Conservation (phyloP, 2,888 invertebrate species). For the Acronicta leporina region DNA sequence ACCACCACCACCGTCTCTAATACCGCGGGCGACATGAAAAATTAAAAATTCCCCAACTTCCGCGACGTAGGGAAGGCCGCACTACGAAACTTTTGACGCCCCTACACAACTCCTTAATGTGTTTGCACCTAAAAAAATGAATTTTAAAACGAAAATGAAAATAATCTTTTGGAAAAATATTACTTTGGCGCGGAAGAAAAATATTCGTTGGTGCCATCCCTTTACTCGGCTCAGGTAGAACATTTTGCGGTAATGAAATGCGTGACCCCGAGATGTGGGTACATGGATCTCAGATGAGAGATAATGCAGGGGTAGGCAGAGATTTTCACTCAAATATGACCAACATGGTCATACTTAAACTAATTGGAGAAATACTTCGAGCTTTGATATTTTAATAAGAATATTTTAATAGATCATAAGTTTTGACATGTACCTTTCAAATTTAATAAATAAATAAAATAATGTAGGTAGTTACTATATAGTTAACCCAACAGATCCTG, state of each 20-base stretch:
- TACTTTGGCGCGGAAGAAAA: not conserved
- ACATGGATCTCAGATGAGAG: not conserved
- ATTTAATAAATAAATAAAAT: no score
- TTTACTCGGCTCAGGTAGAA: not conserved
- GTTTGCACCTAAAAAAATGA: slow-evolving; percentile 27
- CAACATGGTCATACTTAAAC: not conserved
- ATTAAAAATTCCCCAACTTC: slow-evolving; percentile 47
- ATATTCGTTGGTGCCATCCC: not conserved
- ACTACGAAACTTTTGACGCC: slow-evolving; percentile 43
- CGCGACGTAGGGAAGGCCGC: slow-evolving; percentile 11
- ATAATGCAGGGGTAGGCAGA: not conserved
- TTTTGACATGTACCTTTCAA: no score
- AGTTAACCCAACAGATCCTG: no score
- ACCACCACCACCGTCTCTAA: slow-evolving; percentile 9
- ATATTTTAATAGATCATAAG: no score
- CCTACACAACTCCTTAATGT: slow-evolving; percentile 42
- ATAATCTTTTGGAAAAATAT: slow-evolving; percentile 28
- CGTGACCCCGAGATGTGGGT: not conserved
- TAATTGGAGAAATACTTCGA: no score
- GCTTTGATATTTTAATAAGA: no score
- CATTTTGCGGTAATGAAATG: slow-evolving; percentile 8
- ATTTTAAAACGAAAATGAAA: slow-evolving; percentile 16
- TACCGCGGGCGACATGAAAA: slow-evolving; percentile 25
- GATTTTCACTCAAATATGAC: not conserved
- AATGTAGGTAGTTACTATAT: no score